These are phyloP conservation scores for Drosophila meridiana DNA, from an alignment of 2,888 invertebrate species.

Conservation along the genomic window DNA sequence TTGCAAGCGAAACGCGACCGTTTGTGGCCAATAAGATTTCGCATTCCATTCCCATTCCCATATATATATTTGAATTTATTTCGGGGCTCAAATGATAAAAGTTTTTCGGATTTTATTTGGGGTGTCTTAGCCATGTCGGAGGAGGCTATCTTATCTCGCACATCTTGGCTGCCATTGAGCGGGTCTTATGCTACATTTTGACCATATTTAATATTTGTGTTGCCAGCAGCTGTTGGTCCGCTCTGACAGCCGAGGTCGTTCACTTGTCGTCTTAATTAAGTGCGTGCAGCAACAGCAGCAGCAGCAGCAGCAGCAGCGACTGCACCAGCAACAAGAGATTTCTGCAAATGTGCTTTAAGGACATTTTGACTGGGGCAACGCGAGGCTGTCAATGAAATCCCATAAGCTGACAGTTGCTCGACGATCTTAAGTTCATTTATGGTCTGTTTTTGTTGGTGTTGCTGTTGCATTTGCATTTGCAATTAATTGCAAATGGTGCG, in stretches of 20 bases:
- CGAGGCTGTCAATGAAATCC: conserved; percentile 72
- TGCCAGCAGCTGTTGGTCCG: conserved; percentile 22
- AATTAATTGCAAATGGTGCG: conserved; percentile 51
- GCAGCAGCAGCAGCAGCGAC: conserved; percentile 18
- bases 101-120: conserved; percentile 1
- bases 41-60: conserved; percentile 19
- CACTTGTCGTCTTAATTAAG: conserved; percentile 81
- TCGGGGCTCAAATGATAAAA: not conserved
- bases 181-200: conserved; percentile 30
- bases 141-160: conserved; percentile 5
- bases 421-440: conserved; percentile 41
- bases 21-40: not conserved
- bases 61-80: conserved; percentile 1
- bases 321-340: conserved; percentile 6
- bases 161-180: not conserved
- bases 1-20: conserved; percentile 20
- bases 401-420: conserved; percentile 67
- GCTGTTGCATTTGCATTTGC: conserved; percentile 42
- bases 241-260: conserved; percentile 74
- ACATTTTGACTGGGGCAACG: conserved; percentile 73
- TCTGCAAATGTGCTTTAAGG: conserved; percentile 50
- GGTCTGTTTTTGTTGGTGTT: conserved; percentile 8
- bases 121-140: not conserved
- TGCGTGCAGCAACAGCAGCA: conserved; percentile 49
- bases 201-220: conserved; percentile 57